Base-by-base conservation (phyloP, 2,888 invertebrate species). In the Leptinotarsa tumamoca region DNA sequence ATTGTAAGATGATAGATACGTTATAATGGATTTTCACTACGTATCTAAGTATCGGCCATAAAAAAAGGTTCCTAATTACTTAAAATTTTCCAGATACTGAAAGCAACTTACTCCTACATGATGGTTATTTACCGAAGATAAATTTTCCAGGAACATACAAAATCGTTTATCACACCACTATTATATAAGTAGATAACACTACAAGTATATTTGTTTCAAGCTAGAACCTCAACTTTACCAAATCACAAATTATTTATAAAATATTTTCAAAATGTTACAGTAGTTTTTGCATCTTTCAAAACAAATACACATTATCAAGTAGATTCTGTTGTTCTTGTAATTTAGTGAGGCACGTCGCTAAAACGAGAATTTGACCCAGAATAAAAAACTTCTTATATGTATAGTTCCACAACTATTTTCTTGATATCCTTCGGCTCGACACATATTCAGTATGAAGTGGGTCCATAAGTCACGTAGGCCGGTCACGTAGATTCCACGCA, bases 41-140 rank as follows among this genome's bases (percentile, higher is more conserved):
- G 4, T 27, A 27, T 5, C 27, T 27, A 7, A 3, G 15, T 7
- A 54, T 54, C 43, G 54, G 0, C 54, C 7, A 21, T 0, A 21
- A 10, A 13, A 61, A 21, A 58, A 5, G 5, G 14, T 4, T 52
- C 4, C 4, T 49, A 21, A 23, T 23, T 56, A 27, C 18, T 58
- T 21, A 67, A 50, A n/a, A 27, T 52, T 18, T 77, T 77, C 70
- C 52, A 77, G 77, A 75, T 77, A 43, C 49, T 77, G 58, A 77
- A 75, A 61, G 77, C 74, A 15, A 72, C 77, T 5, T 77, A 77
- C 67, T 77, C 77, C 21, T 76, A 76, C 27, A 76, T 76, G 73
- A 76, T 72, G 69, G 58, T 76, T 21, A 69, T 76, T 54, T 76
- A 75, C 52, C 61, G 67, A 50, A 58, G 17, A 70, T 58, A 58